Evolutionary conservation across 2,797 vertebrate genomes (phyloP), one percentile per base, ranked within the genome.

Genomic region (Mionectes olivaceus): DNA sequence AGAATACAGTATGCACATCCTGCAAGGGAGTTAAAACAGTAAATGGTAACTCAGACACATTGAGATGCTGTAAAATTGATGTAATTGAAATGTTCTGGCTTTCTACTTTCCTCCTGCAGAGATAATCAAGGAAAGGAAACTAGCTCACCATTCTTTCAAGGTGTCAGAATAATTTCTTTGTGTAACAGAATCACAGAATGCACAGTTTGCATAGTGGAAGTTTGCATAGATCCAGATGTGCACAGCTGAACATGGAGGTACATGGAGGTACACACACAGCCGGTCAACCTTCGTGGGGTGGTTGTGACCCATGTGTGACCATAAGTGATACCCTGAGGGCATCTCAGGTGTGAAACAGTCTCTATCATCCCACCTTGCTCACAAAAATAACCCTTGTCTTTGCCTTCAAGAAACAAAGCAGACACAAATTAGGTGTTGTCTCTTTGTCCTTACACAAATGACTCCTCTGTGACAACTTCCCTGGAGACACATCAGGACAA

Each of bases 201-300:
- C 4, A n/a, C 2, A 39, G 11, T 41, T 18, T 17, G 18, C 1
- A 1, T 27, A 43, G 24, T 35, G 24, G 35, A 89, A 70, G 19
- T 35, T 35, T 35, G 35, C 35, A 35, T 25, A 2, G 3, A 76
- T 41, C 68, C 52, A n/a, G 28, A 49, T 57, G 24, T 25, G 22
- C 35, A 43, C n/a, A 47, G 16, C 24, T 47, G 17, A 44, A 67
- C 44, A 17, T 0, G 0, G 15, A 39, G 37, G 37, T 37, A 67
- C 44, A 17, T 0, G 0, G 15, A 39, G 37, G 37, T 37, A 37
- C 8, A 43, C 18, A 37, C 3, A 13, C 28, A 77, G 44, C 8
- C 1, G 1, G 18, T n/a, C 25, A 27, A 0, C 8, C 15, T 71
- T 28, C 4, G 19, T 2, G 18, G 9, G 3, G 14, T n/a, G 15